phyloP scores from a whole-genome alignment of 92 coral and sea anemone species.

The Parazoanthus atlanticus region DNA sequence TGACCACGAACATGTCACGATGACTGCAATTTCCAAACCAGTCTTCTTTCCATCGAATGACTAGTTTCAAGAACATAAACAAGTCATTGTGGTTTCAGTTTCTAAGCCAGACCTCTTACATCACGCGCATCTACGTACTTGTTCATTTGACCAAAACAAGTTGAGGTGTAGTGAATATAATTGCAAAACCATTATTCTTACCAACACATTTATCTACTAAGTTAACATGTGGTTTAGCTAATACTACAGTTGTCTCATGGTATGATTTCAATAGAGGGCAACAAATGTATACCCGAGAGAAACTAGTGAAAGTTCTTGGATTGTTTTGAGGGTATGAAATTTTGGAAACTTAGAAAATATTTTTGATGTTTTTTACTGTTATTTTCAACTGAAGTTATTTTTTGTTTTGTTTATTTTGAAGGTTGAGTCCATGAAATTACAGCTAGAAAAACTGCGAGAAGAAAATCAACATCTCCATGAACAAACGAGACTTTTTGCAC shows the following conservation, averaged over 20 bases:
- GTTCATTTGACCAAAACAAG: no score
- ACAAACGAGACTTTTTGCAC: conserved; percentile 49
- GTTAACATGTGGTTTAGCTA: no score
- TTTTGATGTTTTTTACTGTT: not conserved
- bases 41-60: not conserved
- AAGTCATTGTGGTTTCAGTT: no score
- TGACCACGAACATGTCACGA: not conserved
- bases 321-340: not conserved
- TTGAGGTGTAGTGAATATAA: no score
- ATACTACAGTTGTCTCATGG: no score
- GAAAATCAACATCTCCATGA: conserved; percentile 71
- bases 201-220: no score
- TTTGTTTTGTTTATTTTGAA: conserved; percentile 8
- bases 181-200: no score
- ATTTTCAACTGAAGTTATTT: not conserved
- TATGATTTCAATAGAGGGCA: no score
- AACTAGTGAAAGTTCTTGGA: not conserved
- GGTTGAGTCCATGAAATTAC: conserved; percentile 57
- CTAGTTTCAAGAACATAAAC: no score
- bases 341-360: no score
- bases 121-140: no score
- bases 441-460: conserved; percentile 67
- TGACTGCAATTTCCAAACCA: not conserved
- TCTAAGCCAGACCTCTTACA: not conserved
- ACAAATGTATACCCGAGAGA: not conserved